phyloP scores from a whole-genome alignment of 1,140 invertebrate species.

The Heliconius hermathena region DNA sequence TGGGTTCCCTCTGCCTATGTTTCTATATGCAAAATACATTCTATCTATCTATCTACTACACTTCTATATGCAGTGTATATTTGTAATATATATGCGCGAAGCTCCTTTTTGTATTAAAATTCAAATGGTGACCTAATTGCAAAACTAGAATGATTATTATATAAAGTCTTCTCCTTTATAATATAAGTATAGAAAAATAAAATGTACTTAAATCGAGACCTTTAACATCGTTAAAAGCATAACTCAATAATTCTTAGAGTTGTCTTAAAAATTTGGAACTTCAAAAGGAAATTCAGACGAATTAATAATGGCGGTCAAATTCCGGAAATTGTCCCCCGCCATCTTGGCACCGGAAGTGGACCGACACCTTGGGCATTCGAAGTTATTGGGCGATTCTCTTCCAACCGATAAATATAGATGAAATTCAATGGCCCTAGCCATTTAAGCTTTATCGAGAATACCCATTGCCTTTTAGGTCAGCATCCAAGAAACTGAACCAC shows the following conservation, averaged over 20 bases:
- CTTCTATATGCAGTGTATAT: no score
- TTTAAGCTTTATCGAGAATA: constrained; percentile 33
- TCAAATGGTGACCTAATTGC: no score
- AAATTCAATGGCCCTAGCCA: constrained; percentile 45
- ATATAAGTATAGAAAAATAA: no score
- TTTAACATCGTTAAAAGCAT: neutral
- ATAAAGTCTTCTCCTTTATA: no score
- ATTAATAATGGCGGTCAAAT: constrained; percentile 55
- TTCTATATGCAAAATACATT: no score
- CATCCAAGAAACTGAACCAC: constrained; percentile 7
- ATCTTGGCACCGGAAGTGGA: constrained; percentile 49
- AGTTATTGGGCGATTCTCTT: constrained; percentile 45
- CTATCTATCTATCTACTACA: no score
- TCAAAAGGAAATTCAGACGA: constrained; percentile 35
- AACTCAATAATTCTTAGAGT: neutral
- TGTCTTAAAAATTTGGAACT: constrained; percentile 8
- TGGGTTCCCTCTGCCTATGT: no score
- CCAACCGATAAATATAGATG: constrained; percentile 55
- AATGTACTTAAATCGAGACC: no score
- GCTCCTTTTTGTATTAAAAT: no score
- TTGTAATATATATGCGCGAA: no score
- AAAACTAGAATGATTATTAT: no score
- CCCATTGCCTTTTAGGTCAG: constrained; percentile 18
- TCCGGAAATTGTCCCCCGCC: constrained; percentile 51
- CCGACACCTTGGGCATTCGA: constrained; percentile 47